Base-by-base conservation (phyloP, 1,140 invertebrate genomes). In the Melipona quadrifasciata region DNA sequence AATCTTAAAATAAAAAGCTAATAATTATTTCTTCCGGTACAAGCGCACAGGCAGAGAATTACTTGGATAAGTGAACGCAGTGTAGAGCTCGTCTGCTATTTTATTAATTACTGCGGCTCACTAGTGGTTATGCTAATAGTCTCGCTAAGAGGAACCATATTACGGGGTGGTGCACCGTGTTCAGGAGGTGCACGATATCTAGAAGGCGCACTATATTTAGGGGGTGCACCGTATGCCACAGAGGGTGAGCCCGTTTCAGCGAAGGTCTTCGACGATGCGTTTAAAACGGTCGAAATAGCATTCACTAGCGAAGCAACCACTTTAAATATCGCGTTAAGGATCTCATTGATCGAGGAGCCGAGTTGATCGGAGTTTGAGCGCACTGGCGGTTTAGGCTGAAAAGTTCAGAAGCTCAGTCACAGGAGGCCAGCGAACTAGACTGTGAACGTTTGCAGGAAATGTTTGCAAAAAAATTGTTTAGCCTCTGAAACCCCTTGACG, bases 281-380 rank as follows among this genome's bases (percentile, higher is more conserved):
- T 91, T 0, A 92, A 31, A 17, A 94, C 83, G n/a, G 92, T 90
- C 12, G 91, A 88, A 2, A 91, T 84, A 0, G 92, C 89, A 73
- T 88, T 90, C 14, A 94, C 81, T 10, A 94, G 27, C 2, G 92
- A 91, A 2, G 91, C 80, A 0, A 92, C 87, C 14, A 94, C 73
- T 34, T 92, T 90, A 1, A 93, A 70, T n/a, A 90, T 89, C 12
- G 90, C 91, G 19, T 91, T 88, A 17, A 94, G 24, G 79, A 94
- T 92, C 10, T 93, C 92, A 84, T 94, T 93, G 21, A 94, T 76
- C 5, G 93, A 84, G 8, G 79, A 87, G 24, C 91, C 91, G 17
- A 94, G 83, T 1, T 93, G 34, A 1, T 86, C 75, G 0, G 73
- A 80, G 31, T 86, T 72, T 6, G 93, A 91, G 39, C 8, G 39